Percentiles rank a stretch among this genome's conserved stretches.
phyloP scores from a whole-genome alignment of 2,888 invertebrate species.

The Drosophila crucigera region DNA sequence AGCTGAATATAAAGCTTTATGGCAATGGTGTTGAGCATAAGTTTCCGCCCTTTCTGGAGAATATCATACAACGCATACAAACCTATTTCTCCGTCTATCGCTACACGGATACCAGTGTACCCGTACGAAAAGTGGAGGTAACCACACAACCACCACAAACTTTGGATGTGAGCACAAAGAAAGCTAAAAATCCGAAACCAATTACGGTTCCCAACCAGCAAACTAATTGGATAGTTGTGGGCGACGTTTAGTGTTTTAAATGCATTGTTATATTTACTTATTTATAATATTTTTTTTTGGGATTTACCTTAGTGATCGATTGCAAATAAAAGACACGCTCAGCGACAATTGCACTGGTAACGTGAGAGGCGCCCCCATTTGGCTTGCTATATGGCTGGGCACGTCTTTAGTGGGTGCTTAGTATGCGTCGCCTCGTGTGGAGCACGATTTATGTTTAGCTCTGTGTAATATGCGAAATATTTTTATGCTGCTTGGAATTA shows the following conservation, averaged over 20 bases:
- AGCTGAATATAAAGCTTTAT: constrained; percentile 79
- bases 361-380: constrained; percentile 15
- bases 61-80: constrained; percentile 89
- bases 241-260: constrained; percentile 41
- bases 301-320: constrained; percentile 15
- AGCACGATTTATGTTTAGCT: constrained; percentile 55
- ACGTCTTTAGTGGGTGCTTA: constrained; percentile 55
- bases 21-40: constrained; percentile 86
- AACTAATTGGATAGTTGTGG: constrained; percentile 66
- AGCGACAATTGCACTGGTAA: constrained; percentile 20
- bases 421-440: constrained; percentile 52
- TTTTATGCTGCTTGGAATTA: constrained; percentile 58
- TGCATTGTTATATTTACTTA: constrained; percentile 22
- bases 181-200: neutral
- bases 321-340: constrained; percentile 35
- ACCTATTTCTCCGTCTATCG: constrained; percentile 89
- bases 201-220: constrained; percentile 36
- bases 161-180: constrained; percentile 30
- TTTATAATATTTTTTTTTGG: constrained; percentile 33
- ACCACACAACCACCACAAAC: constrained; percentile 13
- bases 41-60: constrained; percentile 90
- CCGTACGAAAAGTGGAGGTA: constrained; percentile 58
- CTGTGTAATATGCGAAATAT: constrained; percentile 69
- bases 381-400: constrained; percentile 36
- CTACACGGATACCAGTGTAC: constrained; percentile 87